Conservation (phyloP, 2,888 invertebrate genomes). For the Cistogaster globosa region DNA sequence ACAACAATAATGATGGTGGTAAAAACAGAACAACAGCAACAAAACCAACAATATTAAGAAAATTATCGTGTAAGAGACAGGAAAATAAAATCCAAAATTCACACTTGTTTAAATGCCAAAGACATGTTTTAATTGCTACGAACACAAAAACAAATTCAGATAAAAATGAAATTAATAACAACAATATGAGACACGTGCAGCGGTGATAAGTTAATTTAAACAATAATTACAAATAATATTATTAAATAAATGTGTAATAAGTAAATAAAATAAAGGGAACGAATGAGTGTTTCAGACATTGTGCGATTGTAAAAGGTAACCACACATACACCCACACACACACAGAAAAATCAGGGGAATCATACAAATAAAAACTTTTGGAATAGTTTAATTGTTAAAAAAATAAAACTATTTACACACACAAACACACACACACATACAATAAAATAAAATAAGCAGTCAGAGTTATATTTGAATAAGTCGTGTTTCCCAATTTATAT, state of each 20-base stretch:
- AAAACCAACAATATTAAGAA: constrained; percentile 15
- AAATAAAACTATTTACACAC: too few relatives aligned
- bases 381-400: too few relatives aligned
- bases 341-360: not conserved
- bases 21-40: constrained; percentile 24
- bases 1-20: constrained; percentile 12
- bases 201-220: constrained; percentile 70
- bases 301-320: not conserved
- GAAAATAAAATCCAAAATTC: constrained; percentile 41
- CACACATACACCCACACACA: not conserved
- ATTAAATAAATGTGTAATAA: constrained; percentile 62
- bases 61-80: constrained; percentile 3
- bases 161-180: constrained; percentile 31
- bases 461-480: constrained; percentile 15
- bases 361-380: not conserved
- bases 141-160: constrained; percentile 22
- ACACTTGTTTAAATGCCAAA: constrained; percentile 47
- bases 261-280: constrained; percentile 21
- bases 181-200: constrained; percentile 51
- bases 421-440: not conserved
- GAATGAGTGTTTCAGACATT: not conserved
- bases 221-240: constrained; percentile 62
- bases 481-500: constrained; percentile 38
- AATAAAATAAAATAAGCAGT: constrained; percentile 16
- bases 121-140: constrained; percentile 49